Base-by-base conservation (phyloP, 2,797 vertebrate species). In the Danio tinwini region DNA sequence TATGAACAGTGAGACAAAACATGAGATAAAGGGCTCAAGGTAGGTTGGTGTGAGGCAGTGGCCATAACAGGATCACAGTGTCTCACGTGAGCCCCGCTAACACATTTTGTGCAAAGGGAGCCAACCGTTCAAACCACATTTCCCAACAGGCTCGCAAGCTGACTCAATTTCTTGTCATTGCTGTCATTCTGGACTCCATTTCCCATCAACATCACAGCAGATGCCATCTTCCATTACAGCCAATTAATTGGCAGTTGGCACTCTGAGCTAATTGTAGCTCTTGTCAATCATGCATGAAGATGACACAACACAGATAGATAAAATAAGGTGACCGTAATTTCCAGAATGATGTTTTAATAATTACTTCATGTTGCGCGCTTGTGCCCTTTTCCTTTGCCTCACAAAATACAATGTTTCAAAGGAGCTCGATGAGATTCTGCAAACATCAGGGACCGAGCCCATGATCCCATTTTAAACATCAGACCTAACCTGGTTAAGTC, bases 291-390 rank as follows among this genome's bases (percentile, higher is more conserved):
- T 70, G 84, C 82, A 68, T 84, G 82, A 82, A 78, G 82, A 86
- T 82, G 84, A 84, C 82, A 85, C 73, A 69, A 40, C 63, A 70
- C 63, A 55, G 47, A 79, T 85, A 90, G 89, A 91, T 90, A 87
- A 84, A 86, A 87, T 70, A 86, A 87, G 85, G 88, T 87, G 88
- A 85, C 82, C 87, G 81, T 81, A 70, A 80, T 75, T 85, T 78
- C 39, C 47, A 67, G 81, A 62, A 76, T 72, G 74, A 83, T 81
- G 80, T 84, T 86, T 81, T 81, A 81, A 81, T 82, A 67, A 84
- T 62, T 17, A 82, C 17, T 78, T 87, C 65, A 70, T 3, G 42
- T 56, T 73, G 63, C 10, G 19, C 6, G 14, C 75, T 59, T 16
- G 61, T 56, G 37, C 50, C 16, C 10, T 50, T 64, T 58, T 56